Base-by-base conservation (phyloP, 1,140 invertebrate genomes). In the Aphis craccivora region DNA sequence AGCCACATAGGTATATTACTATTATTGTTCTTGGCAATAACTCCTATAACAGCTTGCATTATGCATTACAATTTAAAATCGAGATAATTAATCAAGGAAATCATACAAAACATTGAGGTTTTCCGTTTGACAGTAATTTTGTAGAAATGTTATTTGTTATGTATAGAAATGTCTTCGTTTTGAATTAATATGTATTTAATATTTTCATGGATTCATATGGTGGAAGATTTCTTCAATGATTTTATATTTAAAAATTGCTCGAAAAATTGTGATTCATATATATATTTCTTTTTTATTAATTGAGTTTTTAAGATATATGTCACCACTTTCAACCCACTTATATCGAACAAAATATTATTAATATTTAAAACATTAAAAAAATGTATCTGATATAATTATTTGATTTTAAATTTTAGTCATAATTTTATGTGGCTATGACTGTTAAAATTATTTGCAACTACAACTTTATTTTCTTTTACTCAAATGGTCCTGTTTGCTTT, bases 81-180 rank as follows among this genome's bases (percentile, higher is more conserved):
- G 48, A 53, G 22, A 89, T 53, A 89, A 89, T 53, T 9, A 89
- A 87, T 87, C 84, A 51, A 89, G 51, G n/a, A 55, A 89, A 89
- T 89, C 37, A 8, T 89, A 55, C n/a, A n/a, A 45, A 22, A 20
- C 45, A 14, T 89, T 25, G n/a, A 22, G 45, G 23, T 53, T 89
- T 53, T 48, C 9, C 25, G 1, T 51, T 88, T 51, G n/a, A 88
- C 35, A 53, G 22, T 8, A n/a, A 53, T 88, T 35, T 53, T 88
- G 7, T 43, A 35, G 43, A 35, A 53, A 89, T 55, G 30, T 87
- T 14, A 25, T 87, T 87, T 1, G 25, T 1, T 4, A 25, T 87
- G 30, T 45, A 20, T 86, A 45, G 40, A 86, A 48, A 1, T 87
- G 2, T n/a, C 37, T 89, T 55, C 2, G 8, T 53, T 89, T 55